phyloP scores from a whole-genome alignment of 2,797 vertebrate genomes.

The Argyrosomus regius region DNA sequence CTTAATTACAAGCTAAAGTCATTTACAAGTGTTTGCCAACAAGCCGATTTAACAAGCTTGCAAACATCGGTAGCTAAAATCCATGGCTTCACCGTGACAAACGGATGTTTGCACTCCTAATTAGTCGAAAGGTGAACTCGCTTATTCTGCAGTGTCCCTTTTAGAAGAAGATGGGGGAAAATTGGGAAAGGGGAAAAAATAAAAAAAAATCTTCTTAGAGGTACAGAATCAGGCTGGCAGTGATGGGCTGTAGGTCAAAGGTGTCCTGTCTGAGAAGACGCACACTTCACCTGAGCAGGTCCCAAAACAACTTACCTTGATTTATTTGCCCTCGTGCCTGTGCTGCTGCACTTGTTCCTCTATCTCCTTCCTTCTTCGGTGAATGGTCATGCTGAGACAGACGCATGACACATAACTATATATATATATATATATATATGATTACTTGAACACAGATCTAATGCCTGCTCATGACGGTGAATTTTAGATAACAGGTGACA shows the following conservation, averaged over 20 bases:
- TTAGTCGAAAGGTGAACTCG: background rate
- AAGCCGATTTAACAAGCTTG: constrained; percentile 31
- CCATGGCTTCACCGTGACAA: background rate
- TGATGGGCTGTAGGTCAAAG: background rate
- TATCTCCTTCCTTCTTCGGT: background rate
- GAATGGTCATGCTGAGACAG: constrained; percentile 18
- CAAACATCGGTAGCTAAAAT: constrained; percentile 11
- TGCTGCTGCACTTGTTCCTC: background rate
- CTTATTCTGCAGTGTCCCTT: background rate
- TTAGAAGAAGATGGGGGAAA: too few species aligned
- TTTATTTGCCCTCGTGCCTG: background rate
- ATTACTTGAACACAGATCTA: too few species aligned
- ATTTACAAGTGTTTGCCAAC: constrained; percentile 42
- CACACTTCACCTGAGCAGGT: background rate
- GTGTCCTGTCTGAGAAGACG: constrained; percentile 1
- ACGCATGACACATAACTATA: background rate
- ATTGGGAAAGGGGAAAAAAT: too few species aligned
- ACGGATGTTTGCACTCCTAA: background rate
- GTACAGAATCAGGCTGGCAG: background rate
- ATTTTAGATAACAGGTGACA: too few species aligned
- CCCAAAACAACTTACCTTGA: constrained; percentile 12
- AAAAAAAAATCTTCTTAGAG: background rate
- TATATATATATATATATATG: too few species aligned
- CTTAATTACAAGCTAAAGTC: constrained; percentile 41
- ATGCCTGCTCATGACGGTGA: too few species aligned